Conservation (phyloP, 2,113 vertebrate species). For the Hydrochoerus hydrochaeris region DNA sequence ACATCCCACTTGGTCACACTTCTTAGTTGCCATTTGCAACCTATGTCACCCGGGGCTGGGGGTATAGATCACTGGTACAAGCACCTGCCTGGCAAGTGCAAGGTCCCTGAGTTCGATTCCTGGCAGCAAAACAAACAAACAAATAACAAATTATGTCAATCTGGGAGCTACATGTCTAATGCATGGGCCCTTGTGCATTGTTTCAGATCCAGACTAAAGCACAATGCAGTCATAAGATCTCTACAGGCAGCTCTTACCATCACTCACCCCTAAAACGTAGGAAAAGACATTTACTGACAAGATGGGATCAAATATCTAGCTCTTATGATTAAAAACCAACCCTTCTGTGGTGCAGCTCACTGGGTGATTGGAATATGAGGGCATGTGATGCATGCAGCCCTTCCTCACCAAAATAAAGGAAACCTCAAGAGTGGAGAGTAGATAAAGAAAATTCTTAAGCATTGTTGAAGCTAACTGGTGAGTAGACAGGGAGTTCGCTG, state of each 20-base stretch:
- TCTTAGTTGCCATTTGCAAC: neutral
- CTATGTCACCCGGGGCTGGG: too few relatives aligned
- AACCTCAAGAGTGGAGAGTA: neutral
- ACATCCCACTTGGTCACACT: neutral
- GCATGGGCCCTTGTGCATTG: neutral
- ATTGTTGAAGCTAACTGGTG: neutral
- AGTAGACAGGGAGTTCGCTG: neutral
- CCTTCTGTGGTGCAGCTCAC: neutral
- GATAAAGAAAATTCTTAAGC: neutral
- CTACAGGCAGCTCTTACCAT: neutral
- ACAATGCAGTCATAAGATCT: neutral
- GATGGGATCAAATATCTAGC: neutral
- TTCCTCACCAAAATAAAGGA: slow-evolving; percentile 1
- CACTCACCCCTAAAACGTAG: neutral
- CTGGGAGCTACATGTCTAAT: neutral
- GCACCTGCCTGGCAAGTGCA: too few relatives aligned
- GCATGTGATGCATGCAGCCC: neutral
- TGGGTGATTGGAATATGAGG: neutral
- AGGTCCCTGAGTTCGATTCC: too few relatives aligned
- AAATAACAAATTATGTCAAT: neutral
- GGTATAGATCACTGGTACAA: too few relatives aligned
- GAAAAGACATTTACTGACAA: neutral
- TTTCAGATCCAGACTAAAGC: neutral
- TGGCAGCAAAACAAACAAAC: too few relatives aligned
- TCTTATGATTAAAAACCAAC: slow-evolving; percentile 50